These are phyloP conservation scores for Nomada fabriciana DNA, from an alignment of 2,888 invertebrate genomes.

Conservation along the genomic window DNA sequence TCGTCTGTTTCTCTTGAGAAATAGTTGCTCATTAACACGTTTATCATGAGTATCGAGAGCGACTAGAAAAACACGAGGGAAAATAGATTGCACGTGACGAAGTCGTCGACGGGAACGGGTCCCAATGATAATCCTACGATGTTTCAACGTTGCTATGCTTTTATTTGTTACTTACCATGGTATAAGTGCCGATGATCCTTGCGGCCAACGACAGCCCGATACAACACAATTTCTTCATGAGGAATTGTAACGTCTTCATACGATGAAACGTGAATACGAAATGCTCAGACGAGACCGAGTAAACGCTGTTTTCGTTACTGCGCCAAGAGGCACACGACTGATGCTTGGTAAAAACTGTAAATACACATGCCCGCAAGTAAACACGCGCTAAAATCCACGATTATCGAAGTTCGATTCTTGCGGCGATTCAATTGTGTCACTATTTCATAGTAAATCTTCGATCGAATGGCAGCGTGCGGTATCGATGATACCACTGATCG, in stretches of 20 bases:
- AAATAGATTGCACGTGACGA: background rate
- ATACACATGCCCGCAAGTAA: conserved; percentile 71
- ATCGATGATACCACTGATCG: conserved; percentile 22
- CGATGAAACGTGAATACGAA: conserved; percentile 41
- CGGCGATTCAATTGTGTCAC: background rate
- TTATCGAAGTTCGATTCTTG: conserved; percentile 12
- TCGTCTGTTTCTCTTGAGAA: conserved; percentile 74
- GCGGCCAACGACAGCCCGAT: conserved; percentile 77
- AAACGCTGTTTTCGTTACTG: conserved; percentile 51
- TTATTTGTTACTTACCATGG: conserved; percentile 78
- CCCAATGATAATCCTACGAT: conserved; percentile 4
- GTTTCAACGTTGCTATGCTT: background rate
- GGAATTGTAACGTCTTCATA: conserved; percentile 26
- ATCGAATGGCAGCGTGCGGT: background rate
- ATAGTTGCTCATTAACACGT: conserved; percentile 79
- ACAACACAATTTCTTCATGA: conserved; percentile 77
- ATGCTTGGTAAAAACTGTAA: conserved; percentile 74
- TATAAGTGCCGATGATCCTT: conserved; percentile 80
- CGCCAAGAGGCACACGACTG: conserved; percentile 36
- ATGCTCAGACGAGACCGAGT: conserved; percentile 31
- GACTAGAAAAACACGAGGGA: conserved; percentile 69
- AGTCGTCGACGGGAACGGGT: background rate
- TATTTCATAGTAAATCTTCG: conserved; percentile 10
- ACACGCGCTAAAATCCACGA: conserved; percentile 34
- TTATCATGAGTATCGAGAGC: conserved; percentile 80